These are phyloP conservation scores for Tetropium fuscum DNA, from an alignment of 2,888 invertebrate species.

Conservation along the genomic window DNA sequence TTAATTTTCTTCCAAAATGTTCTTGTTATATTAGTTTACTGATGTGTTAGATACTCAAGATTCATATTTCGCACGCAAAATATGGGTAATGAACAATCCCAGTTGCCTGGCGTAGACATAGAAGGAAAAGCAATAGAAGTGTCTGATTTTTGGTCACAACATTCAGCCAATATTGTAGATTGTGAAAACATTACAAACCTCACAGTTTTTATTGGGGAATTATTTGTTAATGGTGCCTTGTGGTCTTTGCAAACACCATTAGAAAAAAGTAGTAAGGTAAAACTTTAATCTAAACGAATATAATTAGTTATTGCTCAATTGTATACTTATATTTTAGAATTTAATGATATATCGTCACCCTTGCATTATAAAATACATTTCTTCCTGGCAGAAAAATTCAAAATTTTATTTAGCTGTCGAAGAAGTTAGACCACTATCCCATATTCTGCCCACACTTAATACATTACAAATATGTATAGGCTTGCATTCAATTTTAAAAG, in stretches of 20 bases:
- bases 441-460: constrained; percentile 74
- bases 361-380: constrained; percentile 84
- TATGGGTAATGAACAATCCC: constrained; percentile 85
- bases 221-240: constrained; percentile 73
- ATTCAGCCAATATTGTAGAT: constrained; percentile 72
- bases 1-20: too few species aligned
- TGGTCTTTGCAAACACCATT: constrained; percentile 77
- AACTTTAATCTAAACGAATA: neutral
- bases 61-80: too few species aligned
- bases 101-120: constrained; percentile 78
- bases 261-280: constrained; percentile 82
- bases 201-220: constrained; percentile 82
- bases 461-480: constrained; percentile 88
- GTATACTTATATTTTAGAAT: constrained; percentile 72
- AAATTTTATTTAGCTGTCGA: constrained; percentile 86
- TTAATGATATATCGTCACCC: constrained; percentile 89
- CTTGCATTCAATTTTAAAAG: constrained; percentile 82
- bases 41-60: too few species aligned
- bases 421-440: constrained; percentile 80
- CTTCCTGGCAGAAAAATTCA: constrained; percentile 82
- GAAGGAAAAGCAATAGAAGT: constrained; percentile 81
- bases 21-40: too few species aligned
- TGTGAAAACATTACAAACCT: constrained; percentile 71
- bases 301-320: neutral
- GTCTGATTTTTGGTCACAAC: constrained; percentile 84